Evolutionary conservation across 2,113 vertebrate species (phyloP).

Genomic region (Rhinolophus ferrumequinum): DNA sequence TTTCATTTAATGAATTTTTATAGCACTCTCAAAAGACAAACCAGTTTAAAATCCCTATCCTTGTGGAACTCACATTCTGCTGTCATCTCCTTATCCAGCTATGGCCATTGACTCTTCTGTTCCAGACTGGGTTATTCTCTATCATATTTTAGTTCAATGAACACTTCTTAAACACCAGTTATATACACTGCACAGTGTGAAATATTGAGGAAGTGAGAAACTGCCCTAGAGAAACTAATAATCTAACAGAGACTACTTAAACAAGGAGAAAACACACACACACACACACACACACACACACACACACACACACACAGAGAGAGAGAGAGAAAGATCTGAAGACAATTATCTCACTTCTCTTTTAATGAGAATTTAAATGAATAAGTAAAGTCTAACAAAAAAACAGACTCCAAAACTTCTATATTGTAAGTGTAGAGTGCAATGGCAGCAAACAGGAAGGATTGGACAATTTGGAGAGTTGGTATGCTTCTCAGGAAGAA

Average conservation of each 20-base stretch:
- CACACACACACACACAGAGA: not conserved
- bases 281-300: not conserved
- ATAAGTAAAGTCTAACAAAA: not conserved
- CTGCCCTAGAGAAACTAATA: not conserved
- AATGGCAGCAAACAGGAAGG: not conserved
- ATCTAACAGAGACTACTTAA: not conserved
- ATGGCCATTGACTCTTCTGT: not conserved
- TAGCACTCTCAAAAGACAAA: not conserved
- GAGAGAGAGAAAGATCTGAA: not conserved
- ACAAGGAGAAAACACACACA: not conserved
- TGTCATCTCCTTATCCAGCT: not conserved
- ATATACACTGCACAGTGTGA: not conserved
- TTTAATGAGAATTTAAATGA: constrained; percentile 7
- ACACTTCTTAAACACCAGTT: not conserved
- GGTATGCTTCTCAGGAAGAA: not conserved
- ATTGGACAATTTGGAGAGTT: not conserved
- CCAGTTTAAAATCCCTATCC: not conserved
- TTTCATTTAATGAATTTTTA: not conserved
- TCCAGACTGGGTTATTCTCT: not conserved
- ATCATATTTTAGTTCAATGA: constrained; percentile 28
- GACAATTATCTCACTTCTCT: not conserved
- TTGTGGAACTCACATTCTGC: not conserved
- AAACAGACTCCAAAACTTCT: not conserved
- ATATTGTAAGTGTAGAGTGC: not conserved
- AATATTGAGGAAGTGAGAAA: not conserved